A percentile compares a stretch with the other conserved stretches of the same genome.
Conservation (phyloP, 2,797 vertebrate genomes). For the Molossus molossus region DNA sequence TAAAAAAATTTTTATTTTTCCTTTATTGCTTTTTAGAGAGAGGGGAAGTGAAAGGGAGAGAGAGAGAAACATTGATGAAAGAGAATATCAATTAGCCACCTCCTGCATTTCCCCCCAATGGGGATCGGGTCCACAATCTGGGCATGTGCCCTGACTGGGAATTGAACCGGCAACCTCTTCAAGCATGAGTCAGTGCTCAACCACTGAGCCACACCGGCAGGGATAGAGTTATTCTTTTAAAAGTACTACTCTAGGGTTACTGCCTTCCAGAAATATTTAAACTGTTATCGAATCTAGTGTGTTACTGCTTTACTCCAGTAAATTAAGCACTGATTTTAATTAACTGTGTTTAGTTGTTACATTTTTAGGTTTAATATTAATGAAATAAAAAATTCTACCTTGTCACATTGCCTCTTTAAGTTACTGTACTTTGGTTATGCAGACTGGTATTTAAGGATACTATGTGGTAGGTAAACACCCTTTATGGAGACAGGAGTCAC, state of each 20-base stretch:
- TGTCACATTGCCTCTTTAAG: background rate
- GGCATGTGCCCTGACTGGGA: too few relatives aligned
- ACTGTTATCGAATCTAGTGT: background rate
- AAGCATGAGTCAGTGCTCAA: too few relatives aligned
- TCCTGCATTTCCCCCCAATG: too few relatives aligned
- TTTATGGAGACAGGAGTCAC: background rate
- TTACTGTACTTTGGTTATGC: constrained; percentile 6
- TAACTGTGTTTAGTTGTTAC: background rate
- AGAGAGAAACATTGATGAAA: too few relatives aligned
- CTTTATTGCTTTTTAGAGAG: too few relatives aligned
- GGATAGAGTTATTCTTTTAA: background rate
- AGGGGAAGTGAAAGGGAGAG: too few relatives aligned
- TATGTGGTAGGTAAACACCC: background rate
- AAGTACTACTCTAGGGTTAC: background rate
- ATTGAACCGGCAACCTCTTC: too few relatives aligned
- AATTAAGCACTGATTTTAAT: constrained; percentile 33
- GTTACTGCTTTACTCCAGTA: background rate
- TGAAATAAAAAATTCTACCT: constrained; percentile 50
- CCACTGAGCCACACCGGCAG: too few relatives aligned
- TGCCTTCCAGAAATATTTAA: constrained; percentile 20
- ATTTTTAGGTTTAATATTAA: constrained; percentile 29
- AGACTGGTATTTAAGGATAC: background rate
- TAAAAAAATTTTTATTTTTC: too few relatives aligned
- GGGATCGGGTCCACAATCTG: too few relatives aligned
- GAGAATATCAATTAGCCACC: too few relatives aligned